These are phyloP conservation scores for Drosophila rellima DNA, from an alignment of 2,888 invertebrate species.

Conservation along the genomic window DNA sequence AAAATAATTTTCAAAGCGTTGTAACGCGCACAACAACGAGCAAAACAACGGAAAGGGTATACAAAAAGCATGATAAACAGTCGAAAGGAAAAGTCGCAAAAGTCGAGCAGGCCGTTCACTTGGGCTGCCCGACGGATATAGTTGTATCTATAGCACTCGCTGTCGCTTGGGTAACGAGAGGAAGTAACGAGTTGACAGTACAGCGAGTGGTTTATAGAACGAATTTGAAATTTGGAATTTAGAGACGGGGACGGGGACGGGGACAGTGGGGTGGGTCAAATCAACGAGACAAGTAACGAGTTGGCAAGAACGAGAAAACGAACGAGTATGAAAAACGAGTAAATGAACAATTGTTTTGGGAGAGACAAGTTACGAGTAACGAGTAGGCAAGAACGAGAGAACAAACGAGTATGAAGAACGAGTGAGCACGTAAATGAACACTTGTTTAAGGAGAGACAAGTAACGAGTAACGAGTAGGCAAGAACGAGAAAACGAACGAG, in stretches of 20 bases:
- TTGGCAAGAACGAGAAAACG: slow-evolving; percentile 12
- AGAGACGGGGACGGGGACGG: neutral
- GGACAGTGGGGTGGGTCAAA: neutral
- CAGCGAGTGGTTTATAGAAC: neutral
- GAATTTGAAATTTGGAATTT: slow-evolving; percentile 12
- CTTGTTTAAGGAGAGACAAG: neutral
- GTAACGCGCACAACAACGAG: slow-evolving; percentile 19
- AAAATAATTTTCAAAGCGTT: slow-evolving; percentile 16
- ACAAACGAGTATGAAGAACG: no score
- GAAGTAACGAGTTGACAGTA: neutral
- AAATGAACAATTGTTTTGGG: neutral
- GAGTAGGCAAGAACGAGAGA: slow-evolving; percentile 15
- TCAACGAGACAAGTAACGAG: slow-evolving; percentile 13
- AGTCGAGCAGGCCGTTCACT: slow-evolving; percentile 10
- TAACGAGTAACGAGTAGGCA: slow-evolving; percentile 21
- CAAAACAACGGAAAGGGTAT: slow-evolving; percentile 23
- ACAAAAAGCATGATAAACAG: slow-evolving; percentile 21
- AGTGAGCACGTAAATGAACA: neutral
- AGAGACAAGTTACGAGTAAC: slow-evolving; percentile 16
- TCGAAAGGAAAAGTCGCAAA: slow-evolving; percentile 9
- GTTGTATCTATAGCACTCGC: neutral
- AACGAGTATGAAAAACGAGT: slow-evolving; percentile 6
- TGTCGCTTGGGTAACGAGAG: slow-evolving; percentile 1
- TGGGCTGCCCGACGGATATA: slow-evolving; percentile 9
- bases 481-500: slow-evolving; percentile 10